Evolutionary conservation across 37 sponge, comb jelly and placozoan genomes (phyloP).

Genomic region (Oscarella lobularis): DNA sequence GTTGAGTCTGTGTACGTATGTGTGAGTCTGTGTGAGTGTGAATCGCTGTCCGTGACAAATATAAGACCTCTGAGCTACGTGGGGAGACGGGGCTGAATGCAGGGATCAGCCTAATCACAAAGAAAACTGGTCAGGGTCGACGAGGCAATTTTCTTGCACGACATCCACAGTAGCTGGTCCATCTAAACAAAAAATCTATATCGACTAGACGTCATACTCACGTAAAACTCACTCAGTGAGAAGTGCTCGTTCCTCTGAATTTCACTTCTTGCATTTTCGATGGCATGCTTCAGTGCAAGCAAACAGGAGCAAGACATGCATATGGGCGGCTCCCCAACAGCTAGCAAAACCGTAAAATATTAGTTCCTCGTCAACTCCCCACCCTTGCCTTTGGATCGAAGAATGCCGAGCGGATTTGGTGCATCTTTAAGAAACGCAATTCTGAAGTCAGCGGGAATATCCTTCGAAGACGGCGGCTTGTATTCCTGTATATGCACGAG

Average conservation of each 20-base stretch:
- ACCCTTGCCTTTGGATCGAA: constrained; percentile 50
- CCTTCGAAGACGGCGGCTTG: constrained; percentile 51
- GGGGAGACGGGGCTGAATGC: too few species aligned
- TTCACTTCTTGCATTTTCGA: not conserved
- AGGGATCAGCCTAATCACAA: too few species aligned
- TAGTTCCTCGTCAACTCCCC: too few species aligned
- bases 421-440: constrained; percentile 55
- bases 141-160: constrained; percentile 9
- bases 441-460: constrained; percentile 59
- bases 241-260: constrained; percentile 3
- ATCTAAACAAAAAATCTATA: constrained; percentile 13
- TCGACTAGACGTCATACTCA: not conserved
- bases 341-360: too few species aligned
- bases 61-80: too few species aligned
- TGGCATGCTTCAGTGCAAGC: constrained; percentile 29
- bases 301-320: constrained; percentile 47
- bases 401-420: constrained; percentile 57
- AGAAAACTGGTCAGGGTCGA: not conserved
- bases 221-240: constrained; percentile 7
- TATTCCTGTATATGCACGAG: constrained; percentile 38
- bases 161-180: constrained; percentile 63
- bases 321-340: constrained; percentile 61
- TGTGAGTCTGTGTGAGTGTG: too few species aligned
- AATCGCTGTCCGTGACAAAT: too few species aligned
- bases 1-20: too few species aligned